phyloP scores from a whole-genome alignment of 2,797 vertebrate genomes.

The Lepidocolaptes lacrymiger region DNA sequence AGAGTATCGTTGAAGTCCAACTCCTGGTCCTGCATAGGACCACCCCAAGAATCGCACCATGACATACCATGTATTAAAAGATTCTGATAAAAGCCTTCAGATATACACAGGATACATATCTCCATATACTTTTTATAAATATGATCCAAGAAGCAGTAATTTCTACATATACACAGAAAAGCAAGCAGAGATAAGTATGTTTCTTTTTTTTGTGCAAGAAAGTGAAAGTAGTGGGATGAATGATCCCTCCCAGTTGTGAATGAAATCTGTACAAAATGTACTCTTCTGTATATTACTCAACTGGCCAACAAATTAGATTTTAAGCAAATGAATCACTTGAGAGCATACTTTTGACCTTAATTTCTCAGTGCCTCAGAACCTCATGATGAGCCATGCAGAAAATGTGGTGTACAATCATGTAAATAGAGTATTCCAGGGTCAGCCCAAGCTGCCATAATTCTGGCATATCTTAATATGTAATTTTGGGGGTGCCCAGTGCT shows the following conservation, averaged over 20 bases:
- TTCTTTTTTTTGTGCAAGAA: neutral
- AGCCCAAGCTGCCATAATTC: neutral
- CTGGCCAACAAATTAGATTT: neutral
- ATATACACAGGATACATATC: neutral
- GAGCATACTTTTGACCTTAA: neutral
- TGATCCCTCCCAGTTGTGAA: neutral
- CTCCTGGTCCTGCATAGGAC: neutral
- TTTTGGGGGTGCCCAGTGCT: neutral
- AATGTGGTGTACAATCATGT: neutral
- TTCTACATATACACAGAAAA: neutral
- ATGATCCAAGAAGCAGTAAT: neutral
- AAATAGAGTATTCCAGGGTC: neutral
- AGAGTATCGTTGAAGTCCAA: rapidly evolving
- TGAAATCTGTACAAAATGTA: neutral
- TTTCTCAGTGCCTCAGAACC: neutral
- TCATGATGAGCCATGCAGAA: neutral
- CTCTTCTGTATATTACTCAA: neutral
- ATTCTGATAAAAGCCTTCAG: neutral
- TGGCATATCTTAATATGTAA: neutral
- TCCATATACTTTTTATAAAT: neutral
- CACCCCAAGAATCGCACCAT: neutral
- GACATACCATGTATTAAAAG: neutral
- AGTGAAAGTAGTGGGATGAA: neutral
- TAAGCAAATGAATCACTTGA: neutral
- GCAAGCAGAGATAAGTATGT: neutral